Evolutionary conservation across 2,888 invertebrate species (phyloP).

Genomic region (Galerucella nymphaeae): DNA sequence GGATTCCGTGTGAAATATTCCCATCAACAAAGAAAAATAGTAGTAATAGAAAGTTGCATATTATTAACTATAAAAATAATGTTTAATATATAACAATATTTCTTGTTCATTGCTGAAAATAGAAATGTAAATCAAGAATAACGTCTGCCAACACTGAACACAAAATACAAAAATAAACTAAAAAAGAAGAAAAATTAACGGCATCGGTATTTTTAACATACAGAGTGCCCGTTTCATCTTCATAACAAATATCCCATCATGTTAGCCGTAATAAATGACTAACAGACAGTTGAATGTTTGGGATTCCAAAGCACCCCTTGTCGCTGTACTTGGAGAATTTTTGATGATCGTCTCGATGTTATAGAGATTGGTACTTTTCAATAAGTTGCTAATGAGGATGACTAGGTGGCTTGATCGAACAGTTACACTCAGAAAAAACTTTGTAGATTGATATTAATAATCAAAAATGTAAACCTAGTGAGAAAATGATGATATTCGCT

Average conservation of each 20-base stretch:
- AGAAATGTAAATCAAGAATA: conserved; percentile 12
- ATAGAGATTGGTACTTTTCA: conserved; percentile 56
- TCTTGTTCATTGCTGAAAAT: background rate
- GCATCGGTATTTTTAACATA: conserved; percentile 35
- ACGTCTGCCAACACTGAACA: background rate
- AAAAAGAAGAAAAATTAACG: conserved; percentile 20
- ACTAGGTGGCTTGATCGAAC: conserved; percentile 48
- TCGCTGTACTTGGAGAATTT: conserved; percentile 33
- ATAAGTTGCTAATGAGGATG: conserved; percentile 65
- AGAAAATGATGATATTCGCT: too few relatives aligned
- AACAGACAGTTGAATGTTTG: conserved; percentile 47
- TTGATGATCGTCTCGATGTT: conserved; percentile 5
- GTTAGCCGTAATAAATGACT: conserved; percentile 49
- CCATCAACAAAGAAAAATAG: too few relatives aligned
- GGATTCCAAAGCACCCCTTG: conserved; percentile 44
- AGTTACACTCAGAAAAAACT: background rate
- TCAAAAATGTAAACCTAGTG: too few relatives aligned
- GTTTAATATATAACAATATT: background rate
- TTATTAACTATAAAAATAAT: too few relatives aligned
- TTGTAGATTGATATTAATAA: too few relatives aligned
- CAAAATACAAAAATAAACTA: conserved; percentile 13
- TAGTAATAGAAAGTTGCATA: too few relatives aligned
- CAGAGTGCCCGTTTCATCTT: conserved; percentile 35
- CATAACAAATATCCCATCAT: conserved; percentile 46
- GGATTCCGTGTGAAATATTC: background rate